Evolutionary conservation across 2,797 vertebrate genomes (phyloP).

Genomic region (Chiropotes sagulatus): DNA sequence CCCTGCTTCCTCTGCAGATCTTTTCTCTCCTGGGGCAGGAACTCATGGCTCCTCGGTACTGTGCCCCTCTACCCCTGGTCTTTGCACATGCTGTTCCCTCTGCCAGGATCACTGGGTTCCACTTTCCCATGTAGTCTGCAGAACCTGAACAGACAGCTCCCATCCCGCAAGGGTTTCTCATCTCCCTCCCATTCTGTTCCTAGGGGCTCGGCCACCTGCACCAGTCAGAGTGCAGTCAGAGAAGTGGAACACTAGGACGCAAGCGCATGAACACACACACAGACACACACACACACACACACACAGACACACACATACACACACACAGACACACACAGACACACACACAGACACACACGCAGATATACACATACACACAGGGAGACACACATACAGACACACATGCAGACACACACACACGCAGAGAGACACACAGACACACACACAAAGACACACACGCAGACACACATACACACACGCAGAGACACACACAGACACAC

Average conservation of each 20-base stretch:
- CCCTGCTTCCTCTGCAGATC: not conserved
- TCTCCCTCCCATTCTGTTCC: not conserved
- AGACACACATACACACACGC: rapidly evolving
- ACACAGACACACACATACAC: rapidly evolving
- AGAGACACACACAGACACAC: not conserved
- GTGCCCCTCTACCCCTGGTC: too few species aligned
- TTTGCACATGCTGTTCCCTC: not conserved
- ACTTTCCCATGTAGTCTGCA: not conserved
- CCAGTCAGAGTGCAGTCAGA: not conserved
- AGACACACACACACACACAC: rapidly evolving
- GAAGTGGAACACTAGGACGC: not conserved
- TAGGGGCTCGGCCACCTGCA: not conserved
- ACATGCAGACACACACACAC: rapidly evolving
- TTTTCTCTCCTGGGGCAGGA: too few species aligned
- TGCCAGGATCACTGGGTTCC: not conserved
- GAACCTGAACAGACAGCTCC: not conserved
- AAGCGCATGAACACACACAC: not conserved
- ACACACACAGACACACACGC: rapidly evolving
- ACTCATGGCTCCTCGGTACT: not conserved
- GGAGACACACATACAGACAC: too few species aligned
- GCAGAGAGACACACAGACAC: rapidly evolving
- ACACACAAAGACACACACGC: too few species aligned
- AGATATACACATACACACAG: rapidly evolving
- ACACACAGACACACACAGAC: too few species aligned
- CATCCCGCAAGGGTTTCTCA: not conserved